Evolutionary conservation across 37 sponge, comb jelly and placozoan species (phyloP).

Genomic region (Chondrosia reniformis): DNA sequence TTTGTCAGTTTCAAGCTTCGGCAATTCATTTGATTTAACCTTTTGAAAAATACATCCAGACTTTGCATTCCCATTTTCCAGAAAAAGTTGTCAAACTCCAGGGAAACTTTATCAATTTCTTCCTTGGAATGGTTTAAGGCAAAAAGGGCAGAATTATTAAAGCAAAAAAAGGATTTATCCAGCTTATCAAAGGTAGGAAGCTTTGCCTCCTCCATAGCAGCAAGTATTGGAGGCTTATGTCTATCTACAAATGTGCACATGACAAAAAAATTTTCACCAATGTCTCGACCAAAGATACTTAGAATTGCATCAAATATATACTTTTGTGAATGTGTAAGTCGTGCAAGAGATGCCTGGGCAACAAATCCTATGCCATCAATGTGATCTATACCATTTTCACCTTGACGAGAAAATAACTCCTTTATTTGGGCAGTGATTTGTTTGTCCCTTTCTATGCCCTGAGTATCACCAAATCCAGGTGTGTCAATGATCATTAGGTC

Average conservation of each 20-base stretch:
- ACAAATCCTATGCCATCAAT: conserved; percentile 63
- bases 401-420: conserved; percentile 38
- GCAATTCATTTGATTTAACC: conserved; percentile 2
- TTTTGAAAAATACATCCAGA: conserved; percentile 48
- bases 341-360: conserved; percentile 51
- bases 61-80: conserved; percentile 71
- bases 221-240: conserved; percentile 44
- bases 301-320: conserved; percentile 67
- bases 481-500: conserved; percentile 72
- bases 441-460: conserved; percentile 50
- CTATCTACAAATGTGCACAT: conserved; percentile 85
- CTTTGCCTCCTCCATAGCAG: conserved; percentile 43
- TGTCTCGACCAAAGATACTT: conserved; percentile 37
- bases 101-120: neutral
- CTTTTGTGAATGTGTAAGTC: conserved; percentile 53
- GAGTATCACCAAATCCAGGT: conserved; percentile 76
- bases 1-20: conserved; percentile 50
- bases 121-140: neutral
- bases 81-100: conserved; percentile 42
- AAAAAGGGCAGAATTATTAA: conserved; percentile 71
- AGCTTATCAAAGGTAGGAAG: conserved; percentile 46
- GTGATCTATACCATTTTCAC: conserved; percentile 42
- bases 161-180: conserved; percentile 16
- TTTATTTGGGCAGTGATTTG: conserved; percentile 29
- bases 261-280: conserved; percentile 43